Percentiles rank a stretch among this genome's conserved stretches.
These are phyloP conservation scores for Acrocephalus kingi DNA, from an alignment of 2,113 vertebrate genomes.

Conservation along the genomic window DNA sequence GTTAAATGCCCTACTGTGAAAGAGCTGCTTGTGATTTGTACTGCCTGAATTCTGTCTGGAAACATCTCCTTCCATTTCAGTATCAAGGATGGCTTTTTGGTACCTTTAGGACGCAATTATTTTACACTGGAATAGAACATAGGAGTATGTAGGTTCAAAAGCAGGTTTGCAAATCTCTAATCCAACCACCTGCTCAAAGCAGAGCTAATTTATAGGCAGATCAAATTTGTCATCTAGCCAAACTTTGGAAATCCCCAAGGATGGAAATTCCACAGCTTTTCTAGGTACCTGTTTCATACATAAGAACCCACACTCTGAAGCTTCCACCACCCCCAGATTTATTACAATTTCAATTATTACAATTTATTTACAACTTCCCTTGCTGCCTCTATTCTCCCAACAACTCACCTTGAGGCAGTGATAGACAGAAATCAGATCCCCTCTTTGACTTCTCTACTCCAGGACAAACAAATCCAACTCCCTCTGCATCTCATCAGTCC, in stretches of 20 bases:
- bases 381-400: neutral
- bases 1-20: neutral
- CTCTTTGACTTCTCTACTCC: neutral
- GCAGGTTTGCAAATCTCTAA: neutral
- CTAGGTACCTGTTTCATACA: neutral
- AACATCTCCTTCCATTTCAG: neutral
- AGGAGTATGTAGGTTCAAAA: neutral
- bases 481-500: neutral
- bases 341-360: neutral
- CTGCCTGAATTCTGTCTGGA: neutral
- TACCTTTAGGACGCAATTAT: neutral
- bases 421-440: neutral
- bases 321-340: rapidly evolving
- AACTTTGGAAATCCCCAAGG: neutral
- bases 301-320: neutral
- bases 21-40: neutral
- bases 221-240: neutral
- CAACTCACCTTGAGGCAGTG: neutral
- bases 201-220: neutral
- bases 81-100: neutral
- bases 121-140: neutral
- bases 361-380: neutral
- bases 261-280: neutral
- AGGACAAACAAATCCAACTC: neutral
- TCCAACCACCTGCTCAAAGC: neutral